phyloP scores from a whole-genome alignment of 2,888 invertebrate genomes.

The Blastobasis lacticolella region DNA sequence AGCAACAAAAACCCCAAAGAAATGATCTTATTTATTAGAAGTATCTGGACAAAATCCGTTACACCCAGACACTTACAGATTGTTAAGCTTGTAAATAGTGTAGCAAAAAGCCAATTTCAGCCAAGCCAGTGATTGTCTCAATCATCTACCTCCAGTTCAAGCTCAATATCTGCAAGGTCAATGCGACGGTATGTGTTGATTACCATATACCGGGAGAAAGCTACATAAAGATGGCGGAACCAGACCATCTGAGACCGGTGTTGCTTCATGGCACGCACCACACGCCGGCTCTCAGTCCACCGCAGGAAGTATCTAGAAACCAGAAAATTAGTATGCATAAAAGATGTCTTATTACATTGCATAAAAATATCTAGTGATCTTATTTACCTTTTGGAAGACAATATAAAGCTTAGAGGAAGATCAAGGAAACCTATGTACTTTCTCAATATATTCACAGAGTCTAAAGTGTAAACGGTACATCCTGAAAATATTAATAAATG shows the following conservation, averaged over 20 bases:
- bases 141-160: slow-evolving; percentile 83
- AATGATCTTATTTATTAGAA: no score
- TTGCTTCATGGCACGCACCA: slow-evolving; percentile 86
- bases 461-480: slow-evolving; percentile 88
- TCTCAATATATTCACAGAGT: slow-evolving; percentile 87
- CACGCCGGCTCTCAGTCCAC: slow-evolving; percentile 72
- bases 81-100: no score
- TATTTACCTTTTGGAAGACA: slow-evolving; percentile 84
- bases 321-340: not conserved
- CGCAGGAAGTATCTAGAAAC: slow-evolving; percentile 77
- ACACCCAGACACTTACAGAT: no score
- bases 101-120: no score
- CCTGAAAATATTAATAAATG: slow-evolving; percentile 56
- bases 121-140: slow-evolving; percentile 16
- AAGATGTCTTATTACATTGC: not conserved
- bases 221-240: slow-evolving; percentile 92
- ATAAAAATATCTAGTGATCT: not conserved
- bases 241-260: slow-evolving; percentile 96
- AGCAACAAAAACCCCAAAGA: no score
- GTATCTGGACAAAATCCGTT: no score
- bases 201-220: slow-evolving; percentile 91
- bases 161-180: slow-evolving; percentile 82
- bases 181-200: slow-evolving; percentile 90
- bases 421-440: slow-evolving; percentile 91
- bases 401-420: slow-evolving; percentile 84